These are phyloP conservation scores for Laodelphax striatellus DNA, from an alignment of 1,140 invertebrate species.

Conservation along the genomic window DNA sequence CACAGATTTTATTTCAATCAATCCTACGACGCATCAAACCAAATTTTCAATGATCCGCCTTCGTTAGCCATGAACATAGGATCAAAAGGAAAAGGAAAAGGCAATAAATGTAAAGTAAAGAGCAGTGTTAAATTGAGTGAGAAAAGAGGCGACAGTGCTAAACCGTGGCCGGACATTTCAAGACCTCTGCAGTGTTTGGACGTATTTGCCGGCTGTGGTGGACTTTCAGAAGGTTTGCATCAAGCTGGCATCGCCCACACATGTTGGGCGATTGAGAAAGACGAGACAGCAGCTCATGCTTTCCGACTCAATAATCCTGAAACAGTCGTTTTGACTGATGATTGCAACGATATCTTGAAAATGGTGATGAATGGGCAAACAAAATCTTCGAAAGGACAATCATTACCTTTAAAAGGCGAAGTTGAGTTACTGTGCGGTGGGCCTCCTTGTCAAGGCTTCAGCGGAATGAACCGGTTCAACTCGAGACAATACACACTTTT, in stretches of 20 bases:
- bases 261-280: conserved; percentile 74
- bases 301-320: conserved; percentile 66
- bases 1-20: conserved; percentile 67
- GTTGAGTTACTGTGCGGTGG: conserved; percentile 79
- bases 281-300: conserved; percentile 64
- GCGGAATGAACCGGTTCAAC: conserved; percentile 83
- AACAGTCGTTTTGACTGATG: conserved; percentile 64
- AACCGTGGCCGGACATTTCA: conserved; percentile 29
- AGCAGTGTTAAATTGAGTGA: conserved; percentile 28
- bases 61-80: conserved; percentile 43
- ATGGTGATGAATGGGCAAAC: conserved; percentile 47
- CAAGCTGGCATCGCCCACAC: conserved; percentile 54
- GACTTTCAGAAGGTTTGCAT: conserved; percentile 57
- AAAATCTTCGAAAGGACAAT: conserved; percentile 41
- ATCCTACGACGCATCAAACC: conserved; percentile 46
- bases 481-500: conserved; percentile 76
- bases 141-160: conserved; percentile 20
- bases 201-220: conserved; percentile 82
- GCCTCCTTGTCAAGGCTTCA: conserved; percentile 87
- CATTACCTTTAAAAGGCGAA: conserved; percentile 62
- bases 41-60: conserved; percentile 50
- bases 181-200: conserved; percentile 55
- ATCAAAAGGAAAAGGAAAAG: conserved; percentile 45
- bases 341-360: conserved; percentile 64
- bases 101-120: conserved; percentile 49